phyloP scores from a whole-genome alignment of 2,888 invertebrate genomes.

The Rhagophthalmus giganteus region DNA sequence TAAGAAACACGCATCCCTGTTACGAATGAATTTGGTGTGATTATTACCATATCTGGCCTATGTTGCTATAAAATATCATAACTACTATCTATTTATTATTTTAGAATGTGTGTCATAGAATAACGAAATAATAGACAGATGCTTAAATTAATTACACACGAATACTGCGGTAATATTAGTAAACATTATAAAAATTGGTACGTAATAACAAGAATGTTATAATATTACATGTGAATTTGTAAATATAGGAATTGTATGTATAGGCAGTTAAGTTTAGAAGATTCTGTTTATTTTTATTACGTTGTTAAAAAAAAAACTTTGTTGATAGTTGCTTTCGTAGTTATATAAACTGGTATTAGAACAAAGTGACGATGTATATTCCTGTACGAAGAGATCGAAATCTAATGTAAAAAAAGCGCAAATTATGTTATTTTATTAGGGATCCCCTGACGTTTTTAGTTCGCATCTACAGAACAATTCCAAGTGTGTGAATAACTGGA shows the following conservation, averaged over 20 bases:
- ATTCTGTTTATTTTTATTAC: slow-evolving; percentile 33
- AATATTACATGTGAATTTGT: slow-evolving; percentile 44
- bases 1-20: slow-evolving; percentile 11
- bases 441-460: too few species aligned
- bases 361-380: slow-evolving; percentile 26
- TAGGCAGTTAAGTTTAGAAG: slow-evolving; percentile 42
- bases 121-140: slow-evolving; percentile 21
- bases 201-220: slow-evolving; percentile 21
- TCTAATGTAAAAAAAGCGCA: slow-evolving; percentile 15
- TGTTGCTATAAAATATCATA: slow-evolving; percentile 39
- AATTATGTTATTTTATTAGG: too few species aligned
- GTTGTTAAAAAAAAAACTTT: slow-evolving; percentile 32
- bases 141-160: slow-evolving; percentile 24
- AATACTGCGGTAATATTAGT: slow-evolving; percentile 41
- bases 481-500: not conserved
- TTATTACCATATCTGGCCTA: slow-evolving; percentile 42
- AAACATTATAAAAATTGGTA: slow-evolving; percentile 29
- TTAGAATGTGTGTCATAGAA: slow-evolving; percentile 38
- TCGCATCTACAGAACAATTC: not conserved
- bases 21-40: slow-evolving; percentile 21
- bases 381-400: slow-evolving; percentile 10
- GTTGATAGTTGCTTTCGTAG: slow-evolving; percentile 30
- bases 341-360: slow-evolving; percentile 23
- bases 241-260: slow-evolving; percentile 45
- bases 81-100: too few species aligned